Percentiles rank a stretch among this genome's conserved stretches.
These are phyloP conservation scores for Lophura nycthemera DNA, from an alignment of 2,113 vertebrate genomes.

Conservation along the genomic window DNA sequence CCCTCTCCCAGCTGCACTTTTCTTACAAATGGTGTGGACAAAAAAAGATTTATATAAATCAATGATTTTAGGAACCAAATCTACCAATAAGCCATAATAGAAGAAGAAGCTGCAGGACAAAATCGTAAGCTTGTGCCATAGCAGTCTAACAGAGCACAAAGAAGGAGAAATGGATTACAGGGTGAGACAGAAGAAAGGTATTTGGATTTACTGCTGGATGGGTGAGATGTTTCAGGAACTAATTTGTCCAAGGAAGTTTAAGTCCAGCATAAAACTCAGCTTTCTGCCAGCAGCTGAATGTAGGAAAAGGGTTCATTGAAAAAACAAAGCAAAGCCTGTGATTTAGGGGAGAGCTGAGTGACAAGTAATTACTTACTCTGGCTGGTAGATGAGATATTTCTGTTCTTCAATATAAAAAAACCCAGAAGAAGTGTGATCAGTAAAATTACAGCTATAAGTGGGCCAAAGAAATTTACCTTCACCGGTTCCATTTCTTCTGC, in stretches of 20 bases:
- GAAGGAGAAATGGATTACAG: background rate
- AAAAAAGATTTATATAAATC: background rate
- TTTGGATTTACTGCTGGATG: background rate
- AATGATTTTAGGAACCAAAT: background rate
- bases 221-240: background rate
- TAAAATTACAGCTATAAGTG: conserved; percentile 24
- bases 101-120: background rate
- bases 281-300: background rate
- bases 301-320: background rate
- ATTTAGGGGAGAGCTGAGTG: background rate
- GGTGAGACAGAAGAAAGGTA: background rate
- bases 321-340: background rate
- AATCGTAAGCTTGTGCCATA: background rate
- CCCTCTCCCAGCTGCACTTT: background rate
- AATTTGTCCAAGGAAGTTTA: background rate
- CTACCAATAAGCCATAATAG: background rate
- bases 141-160: background rate
- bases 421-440: background rate
- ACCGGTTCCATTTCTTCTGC: background rate
- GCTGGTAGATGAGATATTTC: conserved; percentile 6
- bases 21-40: background rate
- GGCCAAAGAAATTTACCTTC: conserved; percentile 37
- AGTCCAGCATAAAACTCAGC: background rate
- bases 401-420: conserved; percentile 39
- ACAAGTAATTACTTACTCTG: conserved; percentile 50